phyloP scores from a whole-genome alignment of 2,888 invertebrate species.

The Rhodophaea formosa region DNA sequence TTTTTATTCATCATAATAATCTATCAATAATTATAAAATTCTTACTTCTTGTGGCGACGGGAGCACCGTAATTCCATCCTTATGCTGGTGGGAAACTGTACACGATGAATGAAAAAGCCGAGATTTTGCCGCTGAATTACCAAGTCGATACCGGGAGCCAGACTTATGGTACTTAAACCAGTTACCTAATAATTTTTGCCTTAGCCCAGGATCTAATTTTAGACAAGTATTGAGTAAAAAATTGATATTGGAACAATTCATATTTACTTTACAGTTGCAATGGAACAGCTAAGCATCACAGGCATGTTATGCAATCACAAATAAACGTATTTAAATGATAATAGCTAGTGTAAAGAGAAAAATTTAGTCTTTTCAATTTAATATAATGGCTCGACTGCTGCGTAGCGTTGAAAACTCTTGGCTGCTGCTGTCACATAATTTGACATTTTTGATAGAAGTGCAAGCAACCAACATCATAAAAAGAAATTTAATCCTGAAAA shows the following conservation, averaged over 20 bases:
- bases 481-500: background rate
- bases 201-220: conserved; percentile 50
- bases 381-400: background rate
- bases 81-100: conserved; percentile 39
- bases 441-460: conserved; percentile 7
- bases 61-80: conserved; percentile 54
- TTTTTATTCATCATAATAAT: too few species aligned
- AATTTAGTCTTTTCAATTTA: background rate
- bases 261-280: conserved; percentile 41
- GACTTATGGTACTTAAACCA: conserved; percentile 37
- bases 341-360: background rate
- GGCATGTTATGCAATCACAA: conserved; percentile 62
- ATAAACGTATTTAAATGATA: conserved; percentile 10
- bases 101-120: conserved; percentile 45
- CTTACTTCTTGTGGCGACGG: conserved; percentile 72
- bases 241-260: conserved; percentile 61
- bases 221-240: conserved; percentile 49
- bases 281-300: conserved; percentile 32
- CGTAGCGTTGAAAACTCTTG: too few species aligned
- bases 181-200: conserved; percentile 43
- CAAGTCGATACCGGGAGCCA: conserved; percentile 32
- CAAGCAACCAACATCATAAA: background rate
- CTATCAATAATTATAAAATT: conserved; percentile 20
- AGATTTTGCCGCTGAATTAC: conserved; percentile 31
- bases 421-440: too few species aligned